Evolutionary conservation across 2,888 invertebrate genomes (phyloP), one percentile per base, ranked within the genome.

Genomic region (Caenorhabditis sp.): DNA sequence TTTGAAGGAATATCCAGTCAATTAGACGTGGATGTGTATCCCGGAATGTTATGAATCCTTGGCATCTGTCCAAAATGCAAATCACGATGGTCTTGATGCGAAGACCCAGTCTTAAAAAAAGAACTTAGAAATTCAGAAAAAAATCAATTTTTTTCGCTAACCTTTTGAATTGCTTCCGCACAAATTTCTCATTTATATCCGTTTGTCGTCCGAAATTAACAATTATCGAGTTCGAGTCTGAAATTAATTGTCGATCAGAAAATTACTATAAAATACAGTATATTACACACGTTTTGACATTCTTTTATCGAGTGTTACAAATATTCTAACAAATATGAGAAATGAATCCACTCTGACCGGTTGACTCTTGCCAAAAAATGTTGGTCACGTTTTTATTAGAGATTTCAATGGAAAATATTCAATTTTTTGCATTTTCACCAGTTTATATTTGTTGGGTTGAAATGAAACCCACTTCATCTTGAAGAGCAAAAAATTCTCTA

Each of bases 311-410:
- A 56, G 25, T 25, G n/a, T 17, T 4, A 56, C 25, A 56, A 56
- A 56, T n/a, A 56, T 53, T 17, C 8, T 56, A 56, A 56, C n/a
- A n/a, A 27, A 53, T 23, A 27, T 63, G 59, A 59, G 26, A n/a
- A 60, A 60, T 63, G 23, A 17, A 62, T 21, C 14, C 20, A 43
- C 17, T 43, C 14, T 17, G 17, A 43, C 14, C 12, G 43, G 17
- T 10, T 43, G 17, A 43, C 17, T 43, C 43, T 10, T 31, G 10
- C 10, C 4, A 31, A 31, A 31, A 4, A 31, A 31, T 10, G 10
- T 31, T 10, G 31, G 31, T 31, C 31, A 31, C 31, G 31, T 31
- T 31, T 31, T 31, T 31, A 31, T 31, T 31, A 31, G 10, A 31
- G 10, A 31, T 31, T 31, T 31, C 31, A 31, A 31, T n/a, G n/a